Evolutionary conservation across 2,113 vertebrate species (phyloP).

Genomic region (Microcebus tavaratra): DNA sequence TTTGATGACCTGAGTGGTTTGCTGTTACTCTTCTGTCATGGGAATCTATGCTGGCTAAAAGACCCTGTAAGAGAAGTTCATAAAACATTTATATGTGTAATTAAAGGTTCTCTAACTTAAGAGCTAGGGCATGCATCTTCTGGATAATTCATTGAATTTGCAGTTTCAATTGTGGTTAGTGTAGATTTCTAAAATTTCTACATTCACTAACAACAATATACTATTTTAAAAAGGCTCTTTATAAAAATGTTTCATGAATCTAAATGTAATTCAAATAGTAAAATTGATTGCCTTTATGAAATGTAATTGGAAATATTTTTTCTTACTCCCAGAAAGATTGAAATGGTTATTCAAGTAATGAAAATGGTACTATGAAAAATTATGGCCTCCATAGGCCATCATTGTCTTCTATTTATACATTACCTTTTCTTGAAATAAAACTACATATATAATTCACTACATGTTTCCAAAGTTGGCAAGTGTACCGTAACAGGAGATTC

Average conservation of each 20-base stretch:
- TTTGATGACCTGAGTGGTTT: neutral
- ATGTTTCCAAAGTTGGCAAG: constrained; percentile 44
- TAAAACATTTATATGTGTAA: constrained; percentile 47
- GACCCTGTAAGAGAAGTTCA: neutral
- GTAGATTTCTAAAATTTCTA: constrained; percentile 52
- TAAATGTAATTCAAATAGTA: constrained; percentile 67
- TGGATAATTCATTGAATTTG: constrained; percentile 55
- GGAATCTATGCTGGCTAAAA: neutral
- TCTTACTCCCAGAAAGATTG: constrained; percentile 63
- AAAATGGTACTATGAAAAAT: constrained; percentile 72
- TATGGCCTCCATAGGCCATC: constrained; percentile 50
- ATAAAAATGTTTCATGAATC: constrained; percentile 65
- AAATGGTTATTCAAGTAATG: constrained; percentile 68
- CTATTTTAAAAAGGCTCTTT: constrained; percentile 26
- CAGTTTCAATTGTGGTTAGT: neutral
- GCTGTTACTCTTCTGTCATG: neutral
- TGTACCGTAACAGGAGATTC: neutral
- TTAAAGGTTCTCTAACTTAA: constrained; percentile 44
- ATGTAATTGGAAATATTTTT: constrained; percentile 70
- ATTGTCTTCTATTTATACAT: constrained; percentile 59
- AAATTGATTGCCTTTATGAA: constrained; percentile 58
- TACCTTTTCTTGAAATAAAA: constrained; percentile 60
- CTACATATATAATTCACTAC: constrained; percentile 33
- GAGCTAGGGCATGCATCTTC: neutral
- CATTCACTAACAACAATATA: constrained; percentile 21